Evolutionary conservation across 1,140 invertebrate species (phyloP), one percentile per base, ranked within the genome.

Genomic region (Parasteatoda tepidariorum): DNA sequence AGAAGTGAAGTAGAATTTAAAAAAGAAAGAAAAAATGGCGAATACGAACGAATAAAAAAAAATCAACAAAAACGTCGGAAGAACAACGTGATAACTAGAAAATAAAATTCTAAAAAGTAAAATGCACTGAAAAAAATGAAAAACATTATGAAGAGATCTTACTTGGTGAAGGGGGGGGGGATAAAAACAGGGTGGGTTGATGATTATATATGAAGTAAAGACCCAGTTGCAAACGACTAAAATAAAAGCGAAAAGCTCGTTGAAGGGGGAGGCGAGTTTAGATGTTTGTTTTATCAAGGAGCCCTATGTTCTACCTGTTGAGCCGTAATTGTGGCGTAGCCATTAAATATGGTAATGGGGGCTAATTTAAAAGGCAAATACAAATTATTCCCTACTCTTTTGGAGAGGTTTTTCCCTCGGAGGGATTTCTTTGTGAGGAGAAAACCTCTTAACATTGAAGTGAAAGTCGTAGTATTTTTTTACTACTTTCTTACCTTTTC

Each of bases 331-430:
- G 78, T 82, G 78, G 78, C 78, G 68, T 82, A 61, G 78, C 78
- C 78, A 82, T 82, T 82, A 82, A 82, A 82, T 82, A 82, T 82
- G 78, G 67, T 82, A 82, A 82, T 82, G 66, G 78, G 67, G 78
- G 78, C 78, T 82, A 82, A 82, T 82, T 82, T 82, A 71, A 82
- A 82, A 82, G 78, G 78, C 78, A 82, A 82, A 82, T 82, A 82
- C 78, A 82, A 82, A 82, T 82, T 82, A 82, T 82, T 82, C 78
- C 78, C 78, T 71, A 61, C 78, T 82, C 78, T 26, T 82, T 71
- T 68, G 34, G 55, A 71, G 67, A 71, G 66, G 78, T 71, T 82
- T 82, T 82, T 82, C 67, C 78, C 78, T 71, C 67, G 6, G 18
- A 71, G 67, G 78, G 78, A 71, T 70, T 82, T 82, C 67, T 71